phyloP scores from a whole-genome alignment of 2,797 vertebrate genomes.

The Mionectes olivaceus region DNA sequence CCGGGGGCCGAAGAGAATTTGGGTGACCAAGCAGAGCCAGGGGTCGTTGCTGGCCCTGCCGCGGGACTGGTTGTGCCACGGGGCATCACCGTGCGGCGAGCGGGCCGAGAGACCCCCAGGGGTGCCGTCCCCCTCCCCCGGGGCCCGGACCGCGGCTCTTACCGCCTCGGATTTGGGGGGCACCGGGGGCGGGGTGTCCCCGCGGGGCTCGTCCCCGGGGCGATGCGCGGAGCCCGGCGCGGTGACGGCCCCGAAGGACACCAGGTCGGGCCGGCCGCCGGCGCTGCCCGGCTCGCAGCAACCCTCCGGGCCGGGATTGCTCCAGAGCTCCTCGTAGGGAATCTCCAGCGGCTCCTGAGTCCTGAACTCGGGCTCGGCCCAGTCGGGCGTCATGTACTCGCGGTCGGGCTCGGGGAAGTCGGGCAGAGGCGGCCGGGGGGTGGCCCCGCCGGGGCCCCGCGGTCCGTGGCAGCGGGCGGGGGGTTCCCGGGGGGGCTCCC shows the following conservation, averaged over 20 bases:
- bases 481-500: not conserved
- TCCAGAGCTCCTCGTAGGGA: slow-evolving; percentile 97
- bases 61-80: rapidly evolving
- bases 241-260: slow-evolving; percentile 80
- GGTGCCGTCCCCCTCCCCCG: rapidly evolving
- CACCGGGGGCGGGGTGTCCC: slow-evolving; percentile 87
- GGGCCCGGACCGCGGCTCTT: slow-evolving; percentile 65
- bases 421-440: slow-evolving; percentile 1
- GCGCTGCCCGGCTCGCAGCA: slow-evolving; percentile 54
- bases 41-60: not conserved
- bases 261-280: slow-evolving; percentile 83
- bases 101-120: rapidly evolving
- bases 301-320: slow-evolving; percentile 79
- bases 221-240: slow-evolving; percentile 74
- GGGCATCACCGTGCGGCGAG: not conserved
- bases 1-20: not conserved
- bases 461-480: slow-evolving; percentile 69
- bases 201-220: slow-evolving; percentile 69
- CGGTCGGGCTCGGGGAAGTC: slow-evolving; percentile 83
- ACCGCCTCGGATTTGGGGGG: slow-evolving; percentile 98
- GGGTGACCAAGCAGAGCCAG: not conserved
- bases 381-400: slow-evolving; percentile 92
- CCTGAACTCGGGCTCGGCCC: slow-evolving; percentile 86
- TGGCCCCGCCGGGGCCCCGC: not conserved
- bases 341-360: slow-evolving; percentile 85